Conservation (phyloP, 2,113 vertebrate genomes). For the Pseudorasbora parva region DNA sequence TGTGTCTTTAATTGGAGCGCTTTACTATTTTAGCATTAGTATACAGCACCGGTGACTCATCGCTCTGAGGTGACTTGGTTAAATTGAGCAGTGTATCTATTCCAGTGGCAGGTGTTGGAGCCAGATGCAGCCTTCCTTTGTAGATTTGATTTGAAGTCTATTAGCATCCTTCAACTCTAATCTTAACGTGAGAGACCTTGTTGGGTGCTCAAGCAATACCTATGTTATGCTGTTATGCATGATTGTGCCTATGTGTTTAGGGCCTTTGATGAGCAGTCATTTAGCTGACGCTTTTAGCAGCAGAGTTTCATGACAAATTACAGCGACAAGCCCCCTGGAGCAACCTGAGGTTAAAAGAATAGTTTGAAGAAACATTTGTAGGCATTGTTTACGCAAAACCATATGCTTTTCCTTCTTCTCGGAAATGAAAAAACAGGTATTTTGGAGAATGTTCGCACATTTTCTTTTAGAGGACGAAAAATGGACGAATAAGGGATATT, state of each 20-base stretch:
- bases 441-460: background rate
- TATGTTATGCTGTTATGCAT: background rate
- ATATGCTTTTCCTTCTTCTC: background rate
- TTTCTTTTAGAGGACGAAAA: background rate
- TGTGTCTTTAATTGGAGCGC: background rate
- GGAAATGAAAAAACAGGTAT: background rate
- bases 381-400: background rate
- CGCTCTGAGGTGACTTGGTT: constrained; percentile 8
- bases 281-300: background rate
- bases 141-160: constrained; percentile 18
- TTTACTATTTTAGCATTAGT: constrained; percentile 9
- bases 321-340: background rate
- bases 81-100: constrained; percentile 25
- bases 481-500: background rate
- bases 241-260: background rate
- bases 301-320: background rate
- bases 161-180: constrained; percentile 21
- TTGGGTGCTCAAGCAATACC: background rate
- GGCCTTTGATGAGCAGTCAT: background rate
- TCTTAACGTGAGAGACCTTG: background rate
- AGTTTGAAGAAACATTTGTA: background rate
- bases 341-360: background rate
- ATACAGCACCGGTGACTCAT: background rate
- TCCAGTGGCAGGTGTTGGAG: background rate
- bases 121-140: constrained; percentile 12